Conservation (phyloP, 2,888 invertebrate genomes). For the Sericinus montela region DNA sequence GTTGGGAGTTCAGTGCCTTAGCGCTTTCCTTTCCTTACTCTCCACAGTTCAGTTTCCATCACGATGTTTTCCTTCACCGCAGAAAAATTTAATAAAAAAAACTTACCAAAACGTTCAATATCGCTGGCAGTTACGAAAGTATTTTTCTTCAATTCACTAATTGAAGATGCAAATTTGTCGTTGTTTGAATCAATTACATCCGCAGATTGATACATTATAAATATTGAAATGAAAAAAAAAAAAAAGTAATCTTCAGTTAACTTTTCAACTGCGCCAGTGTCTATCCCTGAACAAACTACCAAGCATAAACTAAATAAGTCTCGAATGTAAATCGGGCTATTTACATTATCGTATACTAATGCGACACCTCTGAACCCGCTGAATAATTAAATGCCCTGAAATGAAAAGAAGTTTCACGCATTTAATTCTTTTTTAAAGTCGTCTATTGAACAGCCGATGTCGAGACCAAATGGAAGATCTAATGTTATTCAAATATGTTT, state of each 20-base stretch:
- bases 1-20: too few species aligned
- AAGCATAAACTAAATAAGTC: neutral
- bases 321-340: conserved; percentile 9
- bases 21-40: too few species aligned
- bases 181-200: conserved; percentile 28
- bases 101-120: conserved; percentile 60
- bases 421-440: conserved; percentile 14
- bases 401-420: conserved; percentile 45
- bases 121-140: conserved; percentile 57
- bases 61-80: too few species aligned
- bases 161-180: conserved; percentile 63
- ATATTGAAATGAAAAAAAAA: too few species aligned
- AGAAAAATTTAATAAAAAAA: neutral
- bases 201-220: conserved; percentile 56
- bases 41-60: too few species aligned
- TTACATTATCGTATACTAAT: conserved; percentile 44
- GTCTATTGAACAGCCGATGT: neutral
- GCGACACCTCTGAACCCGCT: conserved; percentile 56
- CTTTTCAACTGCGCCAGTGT: neutral
- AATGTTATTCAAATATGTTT: conserved; percentile 15
- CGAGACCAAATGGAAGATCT: neutral
- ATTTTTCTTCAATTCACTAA: conserved; percentile 66
- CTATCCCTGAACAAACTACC: neutral
- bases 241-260: neutral
- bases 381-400: conserved; percentile 51